phyloP scores from a whole-genome alignment of 1,140 invertebrate species.

The Formica exsecta region DNA sequence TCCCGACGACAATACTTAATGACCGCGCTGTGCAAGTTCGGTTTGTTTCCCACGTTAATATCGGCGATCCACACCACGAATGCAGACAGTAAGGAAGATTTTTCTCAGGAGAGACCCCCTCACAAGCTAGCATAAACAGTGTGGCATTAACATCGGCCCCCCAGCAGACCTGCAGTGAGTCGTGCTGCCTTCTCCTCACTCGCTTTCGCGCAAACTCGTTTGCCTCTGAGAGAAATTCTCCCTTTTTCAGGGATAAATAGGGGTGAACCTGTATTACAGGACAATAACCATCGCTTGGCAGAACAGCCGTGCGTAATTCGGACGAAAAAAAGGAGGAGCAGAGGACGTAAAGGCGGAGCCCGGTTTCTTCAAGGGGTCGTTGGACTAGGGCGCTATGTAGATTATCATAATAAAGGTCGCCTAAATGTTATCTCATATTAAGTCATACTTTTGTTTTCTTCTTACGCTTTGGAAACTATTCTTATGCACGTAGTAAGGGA shows the following conservation, averaged over 20 bases:
- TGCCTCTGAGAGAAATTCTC: constrained; percentile 82
- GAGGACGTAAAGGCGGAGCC: constrained; percentile 42
- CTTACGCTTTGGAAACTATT: constrained; percentile 76
- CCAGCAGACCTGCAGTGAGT: constrained; percentile 82
- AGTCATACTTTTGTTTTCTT: constrained; percentile 83
- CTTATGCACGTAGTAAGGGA: constrained; percentile 31
- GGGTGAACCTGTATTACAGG: constrained; percentile 84
- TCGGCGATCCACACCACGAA: constrained; percentile 67
- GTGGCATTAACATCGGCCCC: constrained; percentile 75
- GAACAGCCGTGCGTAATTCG: constrained; percentile 52
- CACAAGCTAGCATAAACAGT: constrained; percentile 78
- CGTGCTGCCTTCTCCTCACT: constrained; percentile 63
- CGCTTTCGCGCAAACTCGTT: constrained; percentile 76
- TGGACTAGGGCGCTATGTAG: constrained; percentile 82
- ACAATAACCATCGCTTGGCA: constrained; percentile 80
- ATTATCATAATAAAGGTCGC: constrained; percentile 84
- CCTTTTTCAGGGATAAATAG: constrained; percentile 83
- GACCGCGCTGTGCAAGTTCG: constrained; percentile 32
- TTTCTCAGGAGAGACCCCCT: constrained; percentile 82
- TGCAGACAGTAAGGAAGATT: constrained; percentile 77
- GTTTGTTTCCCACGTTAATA: constrained; percentile 86
- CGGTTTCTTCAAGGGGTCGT: constrained; percentile 79
- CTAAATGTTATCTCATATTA: constrained; percentile 85
- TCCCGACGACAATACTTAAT: constrained; percentile 52
- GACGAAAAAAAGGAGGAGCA: constrained; percentile 20